phyloP scores from a whole-genome alignment of 30 jellyfish, hydroid and myxozoan species.

The Sanderia malayensis region DNA sequence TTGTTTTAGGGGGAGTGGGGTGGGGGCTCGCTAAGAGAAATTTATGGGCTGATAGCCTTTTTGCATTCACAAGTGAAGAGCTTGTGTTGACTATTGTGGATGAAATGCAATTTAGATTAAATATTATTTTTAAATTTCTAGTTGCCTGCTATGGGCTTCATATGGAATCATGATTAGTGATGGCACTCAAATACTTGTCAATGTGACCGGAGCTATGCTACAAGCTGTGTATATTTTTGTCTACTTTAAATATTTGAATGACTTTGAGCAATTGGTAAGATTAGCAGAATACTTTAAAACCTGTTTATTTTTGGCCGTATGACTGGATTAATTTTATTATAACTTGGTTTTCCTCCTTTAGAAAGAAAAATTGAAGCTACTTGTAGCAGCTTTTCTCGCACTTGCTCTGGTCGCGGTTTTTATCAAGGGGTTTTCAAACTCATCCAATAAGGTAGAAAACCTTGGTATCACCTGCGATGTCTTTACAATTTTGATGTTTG shows the following conservation, averaged over 20 bases:
- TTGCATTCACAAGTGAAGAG: too few relatives aligned
- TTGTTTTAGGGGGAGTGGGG: too few relatives aligned
- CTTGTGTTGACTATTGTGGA: too few relatives aligned
- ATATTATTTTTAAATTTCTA: conserved; percentile 1
- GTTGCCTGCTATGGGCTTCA: conserved; percentile 63
- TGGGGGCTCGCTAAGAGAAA: too few relatives aligned
- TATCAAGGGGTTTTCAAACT: conserved; percentile 3
- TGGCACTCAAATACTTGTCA: conserved; percentile 46
- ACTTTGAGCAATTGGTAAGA: conserved; percentile 15
- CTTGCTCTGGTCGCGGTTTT: neutral
- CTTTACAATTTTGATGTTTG: conserved; percentile 88
- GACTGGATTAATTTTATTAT: too few relatives aligned
- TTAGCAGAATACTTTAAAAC: too few relatives aligned
- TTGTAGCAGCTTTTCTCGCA: conserved; percentile 24
- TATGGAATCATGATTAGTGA: conserved; percentile 69
- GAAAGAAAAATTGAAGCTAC: conserved; percentile 24
- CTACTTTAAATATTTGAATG: conserved; percentile 50
- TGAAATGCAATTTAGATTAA: too few relatives aligned
- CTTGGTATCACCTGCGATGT: conserved; percentile 70
- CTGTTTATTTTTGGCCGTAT: too few relatives aligned
- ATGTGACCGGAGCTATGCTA: conserved; percentile 61
- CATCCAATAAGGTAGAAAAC: conserved; percentile 5
- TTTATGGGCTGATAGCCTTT: too few relatives aligned
- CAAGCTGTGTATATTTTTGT: conserved; percentile 61
- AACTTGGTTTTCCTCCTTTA: conserved; percentile 11